Evolutionary conservation across 53 echinoderm and acorn worm species (phyloP).

Genomic region (Echinometra lucunter): DNA sequence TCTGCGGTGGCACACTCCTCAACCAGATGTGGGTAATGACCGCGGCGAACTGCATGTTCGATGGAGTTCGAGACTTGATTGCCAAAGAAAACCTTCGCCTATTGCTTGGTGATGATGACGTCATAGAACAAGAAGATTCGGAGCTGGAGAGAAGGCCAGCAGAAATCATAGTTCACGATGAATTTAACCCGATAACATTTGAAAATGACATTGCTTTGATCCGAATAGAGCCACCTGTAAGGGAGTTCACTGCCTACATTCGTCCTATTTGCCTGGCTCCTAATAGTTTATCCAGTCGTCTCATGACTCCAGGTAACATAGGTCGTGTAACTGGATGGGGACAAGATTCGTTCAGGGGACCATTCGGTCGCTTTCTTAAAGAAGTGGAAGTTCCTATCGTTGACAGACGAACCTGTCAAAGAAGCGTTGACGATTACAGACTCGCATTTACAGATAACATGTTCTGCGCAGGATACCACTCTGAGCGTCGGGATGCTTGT

Average conservation of each 20-base stretch:
- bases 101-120: conserved; percentile 83
- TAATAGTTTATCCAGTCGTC: background rate
- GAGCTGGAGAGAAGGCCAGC: conserved; percentile 73
- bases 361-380: conserved; percentile 65
- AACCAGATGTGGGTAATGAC: conserved; percentile 88
- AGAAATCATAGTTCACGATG: conserved; percentile 61
- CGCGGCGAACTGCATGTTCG: conserved; percentile 78
- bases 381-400: conserved; percentile 79
- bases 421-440: background rate
- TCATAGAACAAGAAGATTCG: background rate
- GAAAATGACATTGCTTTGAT: conserved; percentile 87
- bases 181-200: background rate
- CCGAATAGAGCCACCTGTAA: conserved; percentile 55
- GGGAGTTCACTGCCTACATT: conserved; percentile 74
- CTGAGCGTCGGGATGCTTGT: conserved; percentile 75
- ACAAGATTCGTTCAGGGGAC: conserved; percentile 30
- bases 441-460: conserved; percentile 72
- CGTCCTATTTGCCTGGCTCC: conserved; percentile 79
- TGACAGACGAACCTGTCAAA: conserved; percentile 49
- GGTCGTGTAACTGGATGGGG: conserved; percentile 88
- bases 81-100: conserved; percentile 40
- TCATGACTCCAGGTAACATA: background rate
- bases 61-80: background rate
- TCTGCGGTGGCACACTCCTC: conserved; percentile 80
- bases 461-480: conserved; percentile 90